Evolutionary conservation across 2,888 invertebrate genomes (phyloP), one percentile per base, ranked within the genome.

Genomic region (Drosophila mulleri): DNA sequence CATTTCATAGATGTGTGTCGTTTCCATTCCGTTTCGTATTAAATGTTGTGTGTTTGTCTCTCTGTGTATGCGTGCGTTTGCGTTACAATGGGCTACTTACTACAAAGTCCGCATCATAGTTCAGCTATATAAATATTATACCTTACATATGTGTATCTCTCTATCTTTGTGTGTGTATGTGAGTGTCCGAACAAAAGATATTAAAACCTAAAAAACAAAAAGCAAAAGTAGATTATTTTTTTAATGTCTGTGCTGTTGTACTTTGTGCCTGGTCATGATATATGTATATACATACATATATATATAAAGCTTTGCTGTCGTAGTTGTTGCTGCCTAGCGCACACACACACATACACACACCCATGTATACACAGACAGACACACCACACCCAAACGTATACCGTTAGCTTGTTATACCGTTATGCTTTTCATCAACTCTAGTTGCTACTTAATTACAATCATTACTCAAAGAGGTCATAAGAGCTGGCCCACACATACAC

Each of bases 361-460:
- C 26, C 26, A 6, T 6, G 6, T 26, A 47, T 18, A 62, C 53
- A 26, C 44, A 32, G 0, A 14, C 11, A 67, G 62, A 44, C 57
- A 66, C 68, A 61, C 57, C 71, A 78, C 74, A 62, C 74, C 78
- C 65, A 60, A 70, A 35, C 50, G 14, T 75, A 72, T 75, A 72
- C 70, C 67, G 75, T 41, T 54, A 54, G 72, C 69, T 82, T 82
- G 79, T 73, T 75, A 68, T 82, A 69, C 53, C 70, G 71, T 82
- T 82, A 59, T 82, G 82, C 86, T 82, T 83, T 82, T 87, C 83
- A 87, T 87, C 82, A 82, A 84, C 81, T 83, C 81, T 84, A 84
- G 87, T 80, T 81, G 83, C 80, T 82, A 86, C 88, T 86, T 88
- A 86, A 86, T 86, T 86, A 86, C 82, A 88, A 83, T 77, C 86